phyloP scores from a whole-genome alignment of 2,888 invertebrate genomes.

The Heliconius hortense region DNA sequence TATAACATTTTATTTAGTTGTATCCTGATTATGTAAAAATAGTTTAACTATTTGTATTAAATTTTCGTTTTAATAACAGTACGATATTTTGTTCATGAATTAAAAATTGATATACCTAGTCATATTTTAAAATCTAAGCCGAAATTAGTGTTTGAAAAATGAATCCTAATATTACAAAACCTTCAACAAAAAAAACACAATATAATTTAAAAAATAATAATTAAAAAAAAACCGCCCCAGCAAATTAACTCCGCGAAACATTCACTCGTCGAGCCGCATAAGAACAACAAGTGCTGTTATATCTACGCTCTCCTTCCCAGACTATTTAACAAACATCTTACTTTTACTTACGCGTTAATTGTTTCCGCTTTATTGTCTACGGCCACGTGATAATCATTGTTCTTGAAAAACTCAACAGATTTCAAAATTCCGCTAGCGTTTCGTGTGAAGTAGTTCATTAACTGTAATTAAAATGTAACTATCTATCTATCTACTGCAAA shows the following conservation, averaged over 20 bases:
- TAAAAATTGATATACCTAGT: no score
- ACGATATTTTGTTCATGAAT: no score
- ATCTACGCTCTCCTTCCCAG: conserved; percentile 35
- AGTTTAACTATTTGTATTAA: not conserved
- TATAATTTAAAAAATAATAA: not conserved
- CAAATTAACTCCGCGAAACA: conserved; percentile 5
- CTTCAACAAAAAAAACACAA: no score
- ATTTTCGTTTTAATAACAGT: not conserved
- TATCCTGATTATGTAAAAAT: not conserved
- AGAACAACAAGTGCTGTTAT: conserved; percentile 31
- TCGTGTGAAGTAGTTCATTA: conserved; percentile 19
- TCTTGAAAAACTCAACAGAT: conserved; percentile 29
- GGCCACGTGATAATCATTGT: conserved; percentile 34
- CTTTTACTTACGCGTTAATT: conserved; percentile 37
- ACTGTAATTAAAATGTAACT: conserved; percentile 15
- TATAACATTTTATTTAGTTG: not conserved
- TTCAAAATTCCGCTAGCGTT: conserved; percentile 18
- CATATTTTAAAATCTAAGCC: no score
- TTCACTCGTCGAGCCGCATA: conserved; percentile 25
- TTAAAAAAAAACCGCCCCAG: not conserved
- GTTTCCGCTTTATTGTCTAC: conserved; percentile 38
- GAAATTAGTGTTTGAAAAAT: no score
- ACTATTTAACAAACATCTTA: conserved; percentile 37
- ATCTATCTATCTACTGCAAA: not conserved
- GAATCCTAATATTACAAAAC: no score